phyloP scores from a whole-genome alignment of 1,140 invertebrate species.

The Schlechtendalia chinensis region DNA sequence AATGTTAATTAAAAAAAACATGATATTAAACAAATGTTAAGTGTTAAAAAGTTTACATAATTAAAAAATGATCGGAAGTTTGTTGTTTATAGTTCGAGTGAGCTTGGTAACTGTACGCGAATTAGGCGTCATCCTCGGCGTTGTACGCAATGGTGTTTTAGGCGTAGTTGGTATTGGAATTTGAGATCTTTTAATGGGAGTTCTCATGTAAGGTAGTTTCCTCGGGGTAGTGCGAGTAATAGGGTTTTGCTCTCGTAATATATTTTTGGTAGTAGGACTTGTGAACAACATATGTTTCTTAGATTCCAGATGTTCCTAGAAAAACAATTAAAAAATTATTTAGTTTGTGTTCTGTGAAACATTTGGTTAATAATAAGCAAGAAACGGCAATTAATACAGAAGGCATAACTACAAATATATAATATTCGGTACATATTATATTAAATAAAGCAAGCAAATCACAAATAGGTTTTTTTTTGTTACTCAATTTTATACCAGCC shows the following conservation, averaged over 20 bases:
- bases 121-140: slow-evolving; percentile 18
- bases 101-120: slow-evolving; percentile 33
- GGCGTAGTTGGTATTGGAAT: slow-evolving; percentile 43
- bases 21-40: background rate
- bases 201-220: slow-evolving; percentile 17
- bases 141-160: slow-evolving; percentile 38
- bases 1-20: background rate
- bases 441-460: too few relatives aligned
- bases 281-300: slow-evolving; percentile 22
- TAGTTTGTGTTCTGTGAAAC: background rate
- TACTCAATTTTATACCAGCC: too few relatives aligned
- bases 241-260: slow-evolving; percentile 17
- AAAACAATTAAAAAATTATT: background rate
- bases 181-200: slow-evolving; percentile 33
- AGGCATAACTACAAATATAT: background rate
- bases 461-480: too few relatives aligned
- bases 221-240: background rate
- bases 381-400: background rate
- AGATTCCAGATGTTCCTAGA: slow-evolving; percentile 42
- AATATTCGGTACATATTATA: background rate
- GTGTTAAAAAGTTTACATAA: background rate
- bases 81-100: slow-evolving; percentile 36
- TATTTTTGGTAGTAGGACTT: slow-evolving; percentile 26
- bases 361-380: background rate
- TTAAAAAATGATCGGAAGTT: slow-evolving; percentile 46